Base-by-base conservation (phyloP, 2,797 vertebrate genomes). In the Chrosomus eos region DNA sequence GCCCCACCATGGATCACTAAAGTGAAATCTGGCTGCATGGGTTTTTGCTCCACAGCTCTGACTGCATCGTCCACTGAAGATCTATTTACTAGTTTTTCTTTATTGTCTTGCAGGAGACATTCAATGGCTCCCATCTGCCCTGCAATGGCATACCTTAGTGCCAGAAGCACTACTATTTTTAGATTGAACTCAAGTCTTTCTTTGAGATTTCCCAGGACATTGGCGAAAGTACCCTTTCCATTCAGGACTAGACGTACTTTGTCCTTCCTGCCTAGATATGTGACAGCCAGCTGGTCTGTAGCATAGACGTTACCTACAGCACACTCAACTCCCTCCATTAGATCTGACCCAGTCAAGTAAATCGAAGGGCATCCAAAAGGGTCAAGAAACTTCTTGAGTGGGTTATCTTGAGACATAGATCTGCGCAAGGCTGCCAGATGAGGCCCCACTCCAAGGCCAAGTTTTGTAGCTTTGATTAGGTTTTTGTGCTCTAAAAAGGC, bases 251-350 rank as follows among this genome's bases (percentile, higher is more conserved):
- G 84, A 26, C 94, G 92, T 81, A 95, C 91, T 55, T 74, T 91
- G 88, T 96, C 94, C 83, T 58, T 93, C 84, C 91, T 94, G 13
- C 95, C 95, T 28, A 96, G 91, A 87, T 96, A 96, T 23, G 94
- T 93, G 62, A 96, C 94, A 84, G 94, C 95, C 3, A 96, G 88
- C 89, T 96, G 95, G 86, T 96, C 92, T 85, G 89, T 85, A 28
- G 95, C 94, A 87, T 96, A 96, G 23, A 95, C 95, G 76, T 96
- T 96, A 13, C 95, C 95, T 33, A 96, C 95, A 21, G 92, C 94
- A 89, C 94, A 94, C 82, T 96, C 95, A 10, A 94, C 93, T 26
- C 94, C 94, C 80, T 95, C 95, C 90, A 94, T 90, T 78, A 93
- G 62, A 88, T 95, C 93, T 75, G 91, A 93, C 55, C 95, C 95